Conservation (phyloP, 30 jellyfish, hydroid and myxozoan species). For the Haliclystus octoradiatus region DNA sequence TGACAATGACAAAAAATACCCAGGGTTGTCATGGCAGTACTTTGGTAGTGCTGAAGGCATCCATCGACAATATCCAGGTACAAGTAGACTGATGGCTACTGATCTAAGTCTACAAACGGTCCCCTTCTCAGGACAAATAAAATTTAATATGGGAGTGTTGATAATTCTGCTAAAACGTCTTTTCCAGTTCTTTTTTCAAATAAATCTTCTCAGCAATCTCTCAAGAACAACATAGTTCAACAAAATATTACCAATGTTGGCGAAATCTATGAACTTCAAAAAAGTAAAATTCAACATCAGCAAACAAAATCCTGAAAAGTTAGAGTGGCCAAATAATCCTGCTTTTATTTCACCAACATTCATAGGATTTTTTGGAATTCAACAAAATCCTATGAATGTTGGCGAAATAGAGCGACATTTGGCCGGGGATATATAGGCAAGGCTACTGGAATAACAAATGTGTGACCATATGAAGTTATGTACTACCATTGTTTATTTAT, state of each 20-base stretch:
- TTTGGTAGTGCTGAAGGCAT: constrained; percentile 90
- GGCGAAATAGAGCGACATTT: neutral
- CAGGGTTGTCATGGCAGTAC: constrained; percentile 84
- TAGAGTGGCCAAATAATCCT: no score
- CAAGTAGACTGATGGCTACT: neutral
- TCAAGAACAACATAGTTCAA: neutral
- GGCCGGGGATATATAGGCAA: neutral
- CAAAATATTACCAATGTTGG: neutral
- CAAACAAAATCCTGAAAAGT: no score
- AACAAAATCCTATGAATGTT: neutral
- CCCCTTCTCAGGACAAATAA: constrained; percentile 1
- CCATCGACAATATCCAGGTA: constrained; percentile 88
- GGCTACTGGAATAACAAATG: neutral
- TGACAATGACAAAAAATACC: constrained; percentile 49
- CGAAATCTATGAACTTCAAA: neutral
- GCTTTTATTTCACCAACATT: neutral
- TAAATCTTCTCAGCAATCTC: no score
- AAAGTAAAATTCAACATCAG: no score
- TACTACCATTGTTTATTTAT: no score
- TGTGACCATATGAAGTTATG: neutral
- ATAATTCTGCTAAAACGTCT: neutral
- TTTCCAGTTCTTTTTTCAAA: neutral
- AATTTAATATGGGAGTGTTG: neutral
- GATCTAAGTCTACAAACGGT: neutral
- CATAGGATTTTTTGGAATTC: neutral